phyloP scores from a whole-genome alignment of 2,113 vertebrate species.

The Stomatorhinus ivindoensis region DNA sequence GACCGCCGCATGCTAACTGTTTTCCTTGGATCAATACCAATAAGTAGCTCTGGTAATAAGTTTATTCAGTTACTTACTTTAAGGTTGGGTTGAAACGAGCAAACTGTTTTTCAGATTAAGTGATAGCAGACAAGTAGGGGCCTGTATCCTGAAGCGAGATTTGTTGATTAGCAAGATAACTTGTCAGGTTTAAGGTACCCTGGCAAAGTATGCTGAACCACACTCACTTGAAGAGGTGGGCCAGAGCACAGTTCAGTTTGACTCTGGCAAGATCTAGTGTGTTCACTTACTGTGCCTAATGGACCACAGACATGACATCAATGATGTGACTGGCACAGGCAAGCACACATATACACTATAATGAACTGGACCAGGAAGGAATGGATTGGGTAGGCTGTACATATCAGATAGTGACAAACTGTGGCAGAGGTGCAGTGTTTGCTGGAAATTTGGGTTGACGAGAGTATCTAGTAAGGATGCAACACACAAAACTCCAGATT shows the following conservation, averaged over 20 bases:
- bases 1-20: neutral
- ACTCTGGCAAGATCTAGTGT: neutral
- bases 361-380: neutral
- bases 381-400: neutral
- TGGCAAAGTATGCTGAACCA: neutral
- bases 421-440: neutral
- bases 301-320: neutral
- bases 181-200: neutral
- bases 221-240: neutral
- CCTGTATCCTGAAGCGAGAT: neutral
- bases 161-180: neutral
- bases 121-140: neutral
- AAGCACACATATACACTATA: neutral
- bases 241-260: neutral
- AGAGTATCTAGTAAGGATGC: neutral
- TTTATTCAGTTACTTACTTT: neutral
- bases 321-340: neutral
- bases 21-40: neutral
- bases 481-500: neutral
- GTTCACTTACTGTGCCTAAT: neutral
- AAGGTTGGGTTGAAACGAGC: neutral
- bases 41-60: neutral
- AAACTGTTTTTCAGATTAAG: neutral
- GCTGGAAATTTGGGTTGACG: neutral
- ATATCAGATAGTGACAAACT: neutral